phyloP scores from a whole-genome alignment of 2,797 vertebrate species.

The Pyrocephalus nanus region DNA sequence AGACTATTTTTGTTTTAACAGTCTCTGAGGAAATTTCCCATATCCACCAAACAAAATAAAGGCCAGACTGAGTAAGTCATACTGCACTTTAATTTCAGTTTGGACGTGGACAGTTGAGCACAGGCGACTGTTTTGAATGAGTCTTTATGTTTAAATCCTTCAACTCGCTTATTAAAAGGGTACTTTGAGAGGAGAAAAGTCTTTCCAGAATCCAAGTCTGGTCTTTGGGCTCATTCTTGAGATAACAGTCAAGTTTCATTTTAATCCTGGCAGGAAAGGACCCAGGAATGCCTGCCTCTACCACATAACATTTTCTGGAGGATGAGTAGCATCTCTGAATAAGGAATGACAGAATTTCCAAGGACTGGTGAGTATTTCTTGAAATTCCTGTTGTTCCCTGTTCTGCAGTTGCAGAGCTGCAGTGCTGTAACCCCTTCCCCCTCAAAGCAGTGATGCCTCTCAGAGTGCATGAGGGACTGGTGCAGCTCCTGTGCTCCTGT shows the following conservation, averaged over 20 bases:
- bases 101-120: not conserved
- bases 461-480: not conserved
- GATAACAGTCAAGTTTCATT: not conserved
- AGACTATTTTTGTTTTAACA: not conserved
- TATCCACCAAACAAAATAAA: slow-evolving; percentile 14
- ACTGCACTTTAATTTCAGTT: slow-evolving; percentile 2
- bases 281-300: not conserved
- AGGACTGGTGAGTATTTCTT: not conserved
- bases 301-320: not conserved
- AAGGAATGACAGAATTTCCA: not conserved
- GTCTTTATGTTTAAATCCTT: not conserved
- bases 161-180: not conserved
- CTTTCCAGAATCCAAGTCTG: not conserved
- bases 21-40: not conserved
- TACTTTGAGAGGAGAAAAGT: not conserved
- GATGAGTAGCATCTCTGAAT: not conserved
- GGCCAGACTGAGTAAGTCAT: not conserved
- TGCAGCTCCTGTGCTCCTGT: not conserved
- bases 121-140: not conserved
- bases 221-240: not conserved
- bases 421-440: not conserved
- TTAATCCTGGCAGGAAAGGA: slow-evolving; percentile 14
- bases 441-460: not conserved
- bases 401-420: not conserved
- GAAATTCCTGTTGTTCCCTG: not conserved